phyloP scores from a whole-genome alignment of 2,888 invertebrate genomes.

The Euspilapteryx auroguttella region DNA sequence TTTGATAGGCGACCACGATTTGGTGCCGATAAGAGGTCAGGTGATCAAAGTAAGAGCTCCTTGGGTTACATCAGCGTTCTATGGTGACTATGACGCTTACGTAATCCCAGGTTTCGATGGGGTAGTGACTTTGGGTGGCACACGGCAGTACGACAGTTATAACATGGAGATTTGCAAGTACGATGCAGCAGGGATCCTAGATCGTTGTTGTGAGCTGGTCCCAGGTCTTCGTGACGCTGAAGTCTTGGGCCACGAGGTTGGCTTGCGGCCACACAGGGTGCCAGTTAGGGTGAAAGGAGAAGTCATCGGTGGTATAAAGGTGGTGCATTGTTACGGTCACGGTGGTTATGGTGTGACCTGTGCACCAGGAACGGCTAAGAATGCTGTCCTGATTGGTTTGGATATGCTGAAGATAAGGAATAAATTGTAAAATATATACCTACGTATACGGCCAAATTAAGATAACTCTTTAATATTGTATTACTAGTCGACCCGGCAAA shows the following conservation, averaged over 20 bases:
- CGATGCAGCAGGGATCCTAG: conserved; percentile 76
- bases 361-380: conserved; percentile 82
- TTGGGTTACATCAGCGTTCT: conserved; percentile 88
- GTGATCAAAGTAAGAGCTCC: conserved; percentile 81
- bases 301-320: conserved; percentile 38
- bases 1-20: conserved; percentile 72
- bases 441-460: too few relatives aligned
- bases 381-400: conserved; percentile 71
- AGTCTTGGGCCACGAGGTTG: conserved; percentile 69
- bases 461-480: too few relatives aligned
- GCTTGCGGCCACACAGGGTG: conserved; percentile 80
- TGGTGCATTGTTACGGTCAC: conserved; percentile 95
- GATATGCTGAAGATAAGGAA: conserved; percentile 44
- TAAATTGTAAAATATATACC: conserved; percentile 26
- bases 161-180: conserved; percentile 67
- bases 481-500: too few relatives aligned
- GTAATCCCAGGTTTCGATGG: conserved; percentile 77
- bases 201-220: conserved; percentile 74
- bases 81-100: conserved; percentile 84
- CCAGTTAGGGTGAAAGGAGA: conserved; percentile 75
- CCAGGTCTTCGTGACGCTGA: conserved; percentile 67
- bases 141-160: conserved; percentile 80
- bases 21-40: conserved; percentile 85
- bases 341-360: conserved; percentile 92
- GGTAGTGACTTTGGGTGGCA: conserved; percentile 81